Evolutionary conservation across 2,888 invertebrate genomes (phyloP).

Genomic region (Sinhomidia bicolor): DNA sequence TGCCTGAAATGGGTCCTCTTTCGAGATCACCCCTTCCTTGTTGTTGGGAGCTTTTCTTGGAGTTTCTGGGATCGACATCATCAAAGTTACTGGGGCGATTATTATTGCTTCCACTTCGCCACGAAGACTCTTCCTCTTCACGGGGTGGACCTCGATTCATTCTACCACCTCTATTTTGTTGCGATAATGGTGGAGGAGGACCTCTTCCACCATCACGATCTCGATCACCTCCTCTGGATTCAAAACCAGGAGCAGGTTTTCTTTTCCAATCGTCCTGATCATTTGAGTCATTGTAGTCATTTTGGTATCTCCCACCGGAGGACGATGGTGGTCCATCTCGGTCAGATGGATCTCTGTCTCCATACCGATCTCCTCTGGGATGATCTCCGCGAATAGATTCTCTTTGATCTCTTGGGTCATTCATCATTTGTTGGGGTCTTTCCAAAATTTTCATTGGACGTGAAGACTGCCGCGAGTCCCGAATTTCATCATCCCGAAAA

Average conservation of each 20-base stretch:
- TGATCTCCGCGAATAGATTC: not conserved
- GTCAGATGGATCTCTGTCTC: conserved; percentile 35
- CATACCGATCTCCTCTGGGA: conserved; percentile 24
- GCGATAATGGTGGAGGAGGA: not conserved
- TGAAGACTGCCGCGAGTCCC: not conserved
- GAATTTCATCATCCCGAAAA: conserved; percentile 1
- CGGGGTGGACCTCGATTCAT: not conserved
- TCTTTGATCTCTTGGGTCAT: conserved; percentile 44
- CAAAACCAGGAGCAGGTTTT: conserved; percentile 40
- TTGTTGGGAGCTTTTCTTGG: too few relatives aligned
- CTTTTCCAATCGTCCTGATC: conserved; percentile 61
- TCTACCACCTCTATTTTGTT: conserved; percentile 46
- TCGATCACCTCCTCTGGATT: conserved; percentile 63
- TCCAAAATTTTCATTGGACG: conserved; percentile 62
- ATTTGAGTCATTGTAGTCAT: conserved; percentile 45
- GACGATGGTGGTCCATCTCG: conserved; percentile 45
- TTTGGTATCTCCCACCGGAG: conserved; percentile 43
- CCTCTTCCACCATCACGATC: conserved; percentile 51
- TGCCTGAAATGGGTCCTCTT: not conserved
- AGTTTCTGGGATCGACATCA: conserved; percentile 74
- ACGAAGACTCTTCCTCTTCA: not conserved
- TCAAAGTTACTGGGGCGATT: conserved; percentile 70
- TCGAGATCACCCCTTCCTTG: too few relatives aligned
- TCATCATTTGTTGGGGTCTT: conserved; percentile 26
- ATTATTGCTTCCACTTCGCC: conserved; percentile 50